Percentiles rank a stretch among this genome's conserved stretches.
These are phyloP conservation scores for Cyrtodaria siliqua DNA, from an alignment of 2,888 invertebrate species.

Conservation along the genomic window DNA sequence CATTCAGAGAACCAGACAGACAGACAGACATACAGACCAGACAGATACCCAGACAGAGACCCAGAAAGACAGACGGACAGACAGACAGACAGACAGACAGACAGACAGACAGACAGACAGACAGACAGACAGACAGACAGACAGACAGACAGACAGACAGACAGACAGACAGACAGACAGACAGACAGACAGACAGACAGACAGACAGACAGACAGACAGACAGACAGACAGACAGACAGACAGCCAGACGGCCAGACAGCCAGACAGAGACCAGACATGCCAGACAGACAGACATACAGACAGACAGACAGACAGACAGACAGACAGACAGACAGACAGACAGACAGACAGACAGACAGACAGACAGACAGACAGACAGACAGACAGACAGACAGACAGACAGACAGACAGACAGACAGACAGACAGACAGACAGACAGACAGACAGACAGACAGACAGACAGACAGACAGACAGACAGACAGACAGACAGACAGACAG, in stretches of 20 bases:
- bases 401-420: constrained; percentile 3
- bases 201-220: constrained; percentile 3
- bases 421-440: constrained; percentile 3
- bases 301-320: constrained; percentile 3
- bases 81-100: too few relatives aligned
- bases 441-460: constrained; percentile 3
- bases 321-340: constrained; percentile 3
- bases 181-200: constrained; percentile 3
- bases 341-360: constrained; percentile 3
- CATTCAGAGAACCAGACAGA: too few relatives aligned
- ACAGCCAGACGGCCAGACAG: too few relatives aligned
- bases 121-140: constrained; percentile 3
- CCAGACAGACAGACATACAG: too few relatives aligned
- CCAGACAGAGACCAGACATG: too few relatives aligned
- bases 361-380: constrained; percentile 3
- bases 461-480: constrained; percentile 3
- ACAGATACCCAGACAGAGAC: too few relatives aligned
- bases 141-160: constrained; percentile 3
- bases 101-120: constrained; percentile 3
- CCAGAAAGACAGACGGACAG: too few relatives aligned
- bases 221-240: constrained; percentile 3
- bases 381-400: constrained; percentile 3
- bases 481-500: constrained; percentile 3
- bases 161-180: constrained; percentile 3
- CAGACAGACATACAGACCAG: too few relatives aligned